Base-by-base conservation (phyloP, 1,140 invertebrate species). In the Thaumatotibia leucotreta region DNA sequence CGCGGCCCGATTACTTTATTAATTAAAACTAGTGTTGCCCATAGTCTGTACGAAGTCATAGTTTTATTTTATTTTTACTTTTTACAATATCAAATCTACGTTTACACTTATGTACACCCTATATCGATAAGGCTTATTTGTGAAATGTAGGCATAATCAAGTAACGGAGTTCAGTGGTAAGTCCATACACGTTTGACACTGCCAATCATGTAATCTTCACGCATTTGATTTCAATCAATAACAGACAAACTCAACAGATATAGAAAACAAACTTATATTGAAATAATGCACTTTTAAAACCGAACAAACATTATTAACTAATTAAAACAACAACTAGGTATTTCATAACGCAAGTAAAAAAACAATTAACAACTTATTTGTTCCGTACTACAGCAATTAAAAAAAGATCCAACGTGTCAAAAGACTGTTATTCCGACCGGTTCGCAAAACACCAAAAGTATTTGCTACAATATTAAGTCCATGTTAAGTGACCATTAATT, bases 21-120 rank as follows among this genome's bases (percentile, higher is more conserved):
- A 82, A 82, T 82, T 82, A 82, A 58, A 67, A 76, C 54, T 75
- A 75, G 76, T 70, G 73, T 20, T 62, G 61, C 22, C 49, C 17
- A n/a, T n/a, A n/a, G n/a, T n/a, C n/a, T n/a, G n/a, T n/a, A n/a
- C n/a, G n/a, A n/a, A n/a, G n/a, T n/a, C n/a, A n/a, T n/a, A n/a
- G n/a, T n/a, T n/a, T n/a, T n/a, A n/a, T n/a, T n/a, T n/a, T n/a
- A n/a, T 29, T 29, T 29, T 29, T 29, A 4, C 6, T 29, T 29
- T 29, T 29, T 29, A 6, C 2, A 4, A 29, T 6, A 29, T 29
- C 27, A 29, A 29, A n/a, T n/a, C n/a, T n/a, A n/a, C n/a, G n/a
- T n/a, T n/a, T n/a, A n/a, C n/a, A n/a, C n/a, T n/a, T n/a, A n/a
- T n/a, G n/a, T n/a, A n/a, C n/a, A n/a, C n/a, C n/a, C n/a, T n/a